Evolutionary conservation across 2,888 invertebrate genomes (phyloP), one percentile per base, ranked within the genome.

Genomic region (Aradus depressus): DNA sequence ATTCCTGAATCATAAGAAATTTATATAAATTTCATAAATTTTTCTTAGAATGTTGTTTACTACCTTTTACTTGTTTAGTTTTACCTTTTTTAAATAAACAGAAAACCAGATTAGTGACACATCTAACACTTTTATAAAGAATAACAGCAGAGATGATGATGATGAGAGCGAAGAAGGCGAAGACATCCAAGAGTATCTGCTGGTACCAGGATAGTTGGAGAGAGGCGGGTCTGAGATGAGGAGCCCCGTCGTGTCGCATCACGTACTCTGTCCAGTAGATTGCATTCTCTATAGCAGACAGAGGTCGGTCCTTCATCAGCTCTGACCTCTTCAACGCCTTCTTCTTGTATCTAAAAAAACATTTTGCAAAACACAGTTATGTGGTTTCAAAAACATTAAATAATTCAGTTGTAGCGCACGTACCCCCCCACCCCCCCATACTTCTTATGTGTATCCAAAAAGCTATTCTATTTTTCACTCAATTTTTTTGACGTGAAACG

Each of bases 251-350:
- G 10, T 31, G 31, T 14, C 31, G 28, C 4, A 44, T 44, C 18
- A 44, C 44, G 28, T 44, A 44, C 21, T 44, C 44, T 4, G 19
- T 16, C 44, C 44, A 44, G 44, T 44, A 44, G 18, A 44, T 14
- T 4, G 44, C 44, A 22, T 28, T 28, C 2, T 44, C 44, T 4
- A 44, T 22, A n/a, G 28, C 19, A 5, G 44, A 18, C 44, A 44
- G 19, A 12, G 44, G 44, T 14, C 28, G 28, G 31, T 44, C 44
- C 18, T 14, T 44, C 10, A 32, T 21, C 4, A 44, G 19, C 8
- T 18, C 18, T 18, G 28, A 4, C 18, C 32, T 23, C 28, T 28
- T 22, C 22, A 31, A 18, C 5, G 32, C 44, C 12, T 5, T 32
- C 32, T 28, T 32, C 14, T 32, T 44, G 44, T 44, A 44, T 31